These are phyloP conservation scores for Lagorchestes hirsutus DNA, from an alignment of 2,797 vertebrate genomes.

Conservation along the genomic window DNA sequence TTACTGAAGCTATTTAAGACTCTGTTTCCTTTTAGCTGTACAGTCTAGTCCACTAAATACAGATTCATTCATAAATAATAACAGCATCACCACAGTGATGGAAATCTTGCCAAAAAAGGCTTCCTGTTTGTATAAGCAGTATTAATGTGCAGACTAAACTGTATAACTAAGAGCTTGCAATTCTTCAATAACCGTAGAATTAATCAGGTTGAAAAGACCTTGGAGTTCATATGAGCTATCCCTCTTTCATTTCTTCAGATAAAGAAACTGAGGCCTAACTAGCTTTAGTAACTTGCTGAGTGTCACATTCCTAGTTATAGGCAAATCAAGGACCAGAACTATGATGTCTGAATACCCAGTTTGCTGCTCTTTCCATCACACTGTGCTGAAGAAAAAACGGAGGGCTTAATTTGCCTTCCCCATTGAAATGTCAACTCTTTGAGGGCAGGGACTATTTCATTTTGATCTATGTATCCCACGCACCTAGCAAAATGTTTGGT, in stretches of 20 bases:
- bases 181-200: background rate
- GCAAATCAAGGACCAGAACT: background rate
- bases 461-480: background rate
- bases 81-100: background rate
- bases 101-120: background rate
- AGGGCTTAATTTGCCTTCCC: background rate
- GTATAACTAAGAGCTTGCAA: background rate
- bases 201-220: background rate
- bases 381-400: background rate
- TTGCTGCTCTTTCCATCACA: too few species aligned
- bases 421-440: background rate
- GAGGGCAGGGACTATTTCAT: background rate
- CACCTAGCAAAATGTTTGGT: background rate
- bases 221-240: background rate
- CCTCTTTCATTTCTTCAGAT: background rate
- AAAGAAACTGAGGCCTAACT: background rate
- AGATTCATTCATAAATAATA: background rate
- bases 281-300: background rate
- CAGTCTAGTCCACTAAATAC: background rate
- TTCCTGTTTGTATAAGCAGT: too few species aligned
- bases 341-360: background rate
- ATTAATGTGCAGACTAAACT: too few species aligned
- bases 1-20: background rate
- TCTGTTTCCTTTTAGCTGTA: background rate
- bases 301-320: background rate